Evolutionary conservation across 2,888 invertebrate genomes (phyloP), one percentile per base, ranked within the genome.

Genomic region (Agelastica alni): DNA sequence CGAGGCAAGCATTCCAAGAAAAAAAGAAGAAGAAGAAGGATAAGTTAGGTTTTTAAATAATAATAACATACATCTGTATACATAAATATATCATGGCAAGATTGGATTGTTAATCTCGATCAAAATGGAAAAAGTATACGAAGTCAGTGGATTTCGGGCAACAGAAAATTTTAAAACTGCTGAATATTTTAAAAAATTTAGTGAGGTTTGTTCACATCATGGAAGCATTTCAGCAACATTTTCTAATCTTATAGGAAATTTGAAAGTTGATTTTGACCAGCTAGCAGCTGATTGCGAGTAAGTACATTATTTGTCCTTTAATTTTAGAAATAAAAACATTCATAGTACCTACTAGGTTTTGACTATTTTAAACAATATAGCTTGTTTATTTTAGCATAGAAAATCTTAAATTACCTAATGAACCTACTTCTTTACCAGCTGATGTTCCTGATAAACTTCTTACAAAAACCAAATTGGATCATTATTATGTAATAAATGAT

Each of bases 101-200:
- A n/a, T n/a, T n/a, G n/a, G n/a, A n/a, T n/a, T n/a, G n/a, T n/a
- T n/a, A n/a, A n/a, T n/a, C n/a, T n/a, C n/a, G n/a, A n/a, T n/a
- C 6, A 36, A 2, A 12, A 57, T 58, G 58, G 58, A 58, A 48
- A 54, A 17, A 26, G 39, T 59, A 9, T 59, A 59, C 37, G 47
- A 49, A n/a, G 53, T 51, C n/a, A 31, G 32, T n/a, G 43, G 47
- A 5, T 59, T 56, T 30, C 51, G 51, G 17, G 30, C 59, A 7
- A 46, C 56, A 10, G 48, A 59, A 4, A 44, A 51, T 6, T 32
- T 56, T 3, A 17, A 47, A 22, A 18, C 53, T 12, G 51, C 44
- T 5, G 51, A 42, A 18, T 59, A 59, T 45, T 59, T 59, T 18
- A 43, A 59, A 45, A 39, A 53, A 30, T 59, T 56, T 28, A 36